A percentile compares a stretch with the other conserved stretches of the same genome.
phyloP scores from a whole-genome alignment of 2,888 invertebrate genomes.

The Aradus depressus region DNA sequence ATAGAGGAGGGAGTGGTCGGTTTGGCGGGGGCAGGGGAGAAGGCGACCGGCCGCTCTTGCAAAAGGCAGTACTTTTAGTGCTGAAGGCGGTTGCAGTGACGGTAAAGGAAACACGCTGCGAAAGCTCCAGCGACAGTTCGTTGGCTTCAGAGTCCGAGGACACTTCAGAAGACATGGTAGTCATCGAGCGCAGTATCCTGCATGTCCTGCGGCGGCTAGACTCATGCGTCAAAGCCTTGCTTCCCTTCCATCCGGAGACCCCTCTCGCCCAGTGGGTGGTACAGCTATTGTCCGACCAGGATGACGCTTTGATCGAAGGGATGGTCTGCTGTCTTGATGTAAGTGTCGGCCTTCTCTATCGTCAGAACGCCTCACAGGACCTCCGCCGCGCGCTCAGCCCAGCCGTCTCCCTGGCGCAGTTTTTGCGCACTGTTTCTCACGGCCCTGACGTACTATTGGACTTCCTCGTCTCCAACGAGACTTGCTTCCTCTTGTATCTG shows the following conservation, averaged over 20 bases:
- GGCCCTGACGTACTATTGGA: conserved; percentile 48
- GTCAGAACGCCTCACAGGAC: conserved; percentile 68
- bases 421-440: conserved; percentile 63
- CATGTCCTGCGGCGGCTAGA: conserved; percentile 74
- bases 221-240: conserved; percentile 62
- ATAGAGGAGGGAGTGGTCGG: conserved; percentile 40
- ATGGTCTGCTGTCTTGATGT: conserved; percentile 87
- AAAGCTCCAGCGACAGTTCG: conserved; percentile 68
- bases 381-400: conserved; percentile 74
- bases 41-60: conserved; percentile 66
- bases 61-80: conserved; percentile 75
- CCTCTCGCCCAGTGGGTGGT: conserved; percentile 79
- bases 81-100: conserved; percentile 81
- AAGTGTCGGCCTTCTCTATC: conserved; percentile 70
- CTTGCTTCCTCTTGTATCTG: conserved; percentile 76
- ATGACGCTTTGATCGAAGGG: conserved; percentile 80
- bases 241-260: conserved; percentile 79
- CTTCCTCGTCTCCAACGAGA: conserved; percentile 79
- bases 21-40: conserved; percentile 40
- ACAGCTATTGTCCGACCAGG: conserved; percentile 79
- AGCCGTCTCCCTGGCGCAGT: conserved; percentile 74
- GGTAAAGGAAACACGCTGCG: conserved; percentile 78
- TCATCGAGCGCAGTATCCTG: conserved; percentile 73
- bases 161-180: conserved; percentile 78
- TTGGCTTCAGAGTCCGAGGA: conserved; percentile 75